phyloP scores from a whole-genome alignment of 2,797 vertebrate genomes.

The Phaenicophaeus curvirostris region DNA sequence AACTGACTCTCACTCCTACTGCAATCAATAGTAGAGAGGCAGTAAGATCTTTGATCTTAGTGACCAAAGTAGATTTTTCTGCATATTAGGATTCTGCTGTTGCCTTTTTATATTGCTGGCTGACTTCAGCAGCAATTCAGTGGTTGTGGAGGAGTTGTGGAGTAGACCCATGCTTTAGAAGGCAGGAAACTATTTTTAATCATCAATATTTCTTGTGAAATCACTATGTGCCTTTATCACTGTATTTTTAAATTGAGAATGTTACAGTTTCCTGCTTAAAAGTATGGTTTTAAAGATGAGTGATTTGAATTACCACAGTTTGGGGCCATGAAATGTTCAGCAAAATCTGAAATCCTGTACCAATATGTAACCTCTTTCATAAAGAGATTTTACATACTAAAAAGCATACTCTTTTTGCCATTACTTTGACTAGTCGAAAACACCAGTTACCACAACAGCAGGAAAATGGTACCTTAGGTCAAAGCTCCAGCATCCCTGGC shows the following conservation, averaged over 20 bases:
- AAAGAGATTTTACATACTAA: neutral
- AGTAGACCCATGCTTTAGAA: neutral
- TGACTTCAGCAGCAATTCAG: neutral
- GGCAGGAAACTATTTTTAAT: neutral
- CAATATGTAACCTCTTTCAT: neutral
- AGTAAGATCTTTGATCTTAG: neutral
- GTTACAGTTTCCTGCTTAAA: neutral
- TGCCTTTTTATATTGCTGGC: neutral
- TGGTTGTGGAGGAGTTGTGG: neutral
- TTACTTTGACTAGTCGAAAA: neutral
- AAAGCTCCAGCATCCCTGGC: neutral
- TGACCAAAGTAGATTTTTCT: neutral
- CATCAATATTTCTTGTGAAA: neutral
- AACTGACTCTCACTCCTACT: neutral
- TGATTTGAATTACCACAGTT: neutral
- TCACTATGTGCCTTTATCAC: neutral
- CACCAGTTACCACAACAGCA: neutral
- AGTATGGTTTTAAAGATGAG: neutral
- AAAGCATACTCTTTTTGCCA: neutral
- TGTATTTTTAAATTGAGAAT: neutral
- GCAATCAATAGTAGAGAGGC: neutral
- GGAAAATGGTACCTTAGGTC: neutral
- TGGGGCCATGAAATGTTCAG: neutral
- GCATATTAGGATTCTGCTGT: neutral
- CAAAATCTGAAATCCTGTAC: neutral